These are phyloP conservation scores for Cataglyphis cursor DNA, from an alignment of 2,888 invertebrate genomes.

Conservation along the genomic window DNA sequence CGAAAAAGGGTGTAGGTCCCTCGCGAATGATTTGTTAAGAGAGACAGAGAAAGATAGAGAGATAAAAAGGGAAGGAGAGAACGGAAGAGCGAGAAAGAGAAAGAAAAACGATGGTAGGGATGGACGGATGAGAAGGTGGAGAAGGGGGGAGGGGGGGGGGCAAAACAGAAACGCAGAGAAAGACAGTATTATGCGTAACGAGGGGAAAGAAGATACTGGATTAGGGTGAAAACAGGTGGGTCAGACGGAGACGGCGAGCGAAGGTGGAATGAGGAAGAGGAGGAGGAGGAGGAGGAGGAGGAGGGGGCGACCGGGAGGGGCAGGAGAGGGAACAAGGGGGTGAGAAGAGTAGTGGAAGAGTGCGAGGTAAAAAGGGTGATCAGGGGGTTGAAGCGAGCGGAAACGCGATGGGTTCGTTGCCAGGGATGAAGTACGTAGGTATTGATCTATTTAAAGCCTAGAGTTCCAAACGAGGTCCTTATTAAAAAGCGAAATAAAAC, in stretches of 20 bases:
- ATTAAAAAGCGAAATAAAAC: conserved; percentile 87
- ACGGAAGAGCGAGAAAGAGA: conserved; percentile 50
- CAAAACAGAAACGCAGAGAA: conserved; percentile 59
- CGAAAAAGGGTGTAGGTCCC: conserved; percentile 78
- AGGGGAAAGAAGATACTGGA: conserved; percentile 61
- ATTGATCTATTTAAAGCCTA: conserved; percentile 87
- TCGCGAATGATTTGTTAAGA: conserved; percentile 70
- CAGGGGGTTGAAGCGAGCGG: conserved; percentile 78
- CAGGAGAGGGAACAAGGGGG: conserved; percentile 60
- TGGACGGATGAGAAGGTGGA: conserved; percentile 39
- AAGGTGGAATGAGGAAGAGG: conserved; percentile 58
- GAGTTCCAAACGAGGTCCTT: conserved; percentile 87
- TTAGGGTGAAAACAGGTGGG: conserved; percentile 56
- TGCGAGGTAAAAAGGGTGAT: conserved; percentile 83
- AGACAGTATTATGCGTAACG: conserved; percentile 62
- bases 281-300: conserved; percentile 56
- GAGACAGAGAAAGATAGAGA: conserved; percentile 50
- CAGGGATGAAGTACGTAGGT: conserved; percentile 86
- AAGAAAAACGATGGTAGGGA: conserved; percentile 33
- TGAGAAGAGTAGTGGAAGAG: conserved; percentile 84
- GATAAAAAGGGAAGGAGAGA: conserved; percentile 56
- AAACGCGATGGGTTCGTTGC: conserved; percentile 85
- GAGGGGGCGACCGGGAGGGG: conserved; percentile 60
- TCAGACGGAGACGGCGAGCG: conserved; percentile 56
- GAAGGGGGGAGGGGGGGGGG: conserved; percentile 47